phyloP scores from a whole-genome alignment of 2,113 vertebrate genomes.

The Notothenia rossii region DNA sequence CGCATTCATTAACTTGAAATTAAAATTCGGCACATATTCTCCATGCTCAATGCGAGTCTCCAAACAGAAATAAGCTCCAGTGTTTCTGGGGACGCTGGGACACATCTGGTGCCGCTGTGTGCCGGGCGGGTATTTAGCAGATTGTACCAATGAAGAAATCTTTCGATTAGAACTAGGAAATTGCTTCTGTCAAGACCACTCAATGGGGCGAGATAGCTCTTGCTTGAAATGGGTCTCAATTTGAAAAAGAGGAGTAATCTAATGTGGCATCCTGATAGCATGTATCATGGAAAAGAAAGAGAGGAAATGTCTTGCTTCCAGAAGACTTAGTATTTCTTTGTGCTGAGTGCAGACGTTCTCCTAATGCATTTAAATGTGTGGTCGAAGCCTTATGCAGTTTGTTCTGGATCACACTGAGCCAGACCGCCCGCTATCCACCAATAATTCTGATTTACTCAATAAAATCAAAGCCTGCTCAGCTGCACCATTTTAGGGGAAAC shows the following conservation, averaged over 20 bases:
- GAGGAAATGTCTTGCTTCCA: slow-evolving; percentile 22
- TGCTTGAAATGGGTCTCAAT: slow-evolving; percentile 74
- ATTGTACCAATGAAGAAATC: slow-evolving; percentile 73
- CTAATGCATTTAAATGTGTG: slow-evolving; percentile 22
- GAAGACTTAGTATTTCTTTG: slow-evolving; percentile 30
- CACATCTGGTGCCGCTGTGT: slow-evolving; percentile 67
- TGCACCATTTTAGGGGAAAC: slow-evolving; percentile 22
- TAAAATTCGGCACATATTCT: slow-evolving; percentile 19
- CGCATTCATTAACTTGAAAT: slow-evolving; percentile 7
- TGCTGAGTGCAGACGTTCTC: slow-evolving; percentile 5
- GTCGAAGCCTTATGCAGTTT: background rate
- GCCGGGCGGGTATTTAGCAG: slow-evolving; percentile 59
- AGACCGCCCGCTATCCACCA: background rate
- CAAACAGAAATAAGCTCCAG: slow-evolving; percentile 10
- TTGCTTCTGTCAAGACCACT: slow-evolving; percentile 82
- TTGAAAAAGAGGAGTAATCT: slow-evolving; percentile 72
- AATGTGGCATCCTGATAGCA: slow-evolving; percentile 77
- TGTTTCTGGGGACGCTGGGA: slow-evolving; percentile 53
- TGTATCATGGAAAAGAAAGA: slow-evolving; percentile 53
- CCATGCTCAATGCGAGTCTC: slow-evolving; percentile 12
- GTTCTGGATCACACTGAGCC: slow-evolving; percentile 19
- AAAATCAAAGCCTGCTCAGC: slow-evolving; percentile 42
- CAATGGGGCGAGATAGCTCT: slow-evolving; percentile 57
- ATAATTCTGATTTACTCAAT: slow-evolving; percentile 31
- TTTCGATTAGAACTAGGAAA: slow-evolving; percentile 79